A percentile compares a stretch with the other conserved stretches of the same genome.
Evolutionary conservation across 1,140 invertebrate genomes (phyloP).

Genomic region (Drosophila burlai): DNA sequence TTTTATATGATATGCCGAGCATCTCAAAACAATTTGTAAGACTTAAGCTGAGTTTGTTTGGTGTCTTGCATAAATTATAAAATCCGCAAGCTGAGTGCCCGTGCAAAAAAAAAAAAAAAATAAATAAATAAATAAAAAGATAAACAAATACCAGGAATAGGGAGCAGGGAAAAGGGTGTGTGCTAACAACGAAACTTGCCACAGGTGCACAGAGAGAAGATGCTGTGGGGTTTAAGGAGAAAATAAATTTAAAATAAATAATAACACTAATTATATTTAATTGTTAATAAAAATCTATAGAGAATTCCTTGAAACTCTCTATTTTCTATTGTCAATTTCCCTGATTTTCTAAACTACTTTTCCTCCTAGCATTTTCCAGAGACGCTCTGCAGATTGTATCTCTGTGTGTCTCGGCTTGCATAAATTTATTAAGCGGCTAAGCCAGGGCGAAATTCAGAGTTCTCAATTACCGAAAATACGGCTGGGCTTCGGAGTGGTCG

Average conservation of each 20-base stretch:
- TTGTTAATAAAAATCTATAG: background rate
- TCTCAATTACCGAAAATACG: conserved; percentile 59
- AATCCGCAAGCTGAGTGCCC: conserved; percentile 61
- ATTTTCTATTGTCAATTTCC: background rate
- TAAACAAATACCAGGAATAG: conserved; percentile 35
- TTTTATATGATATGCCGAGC: conserved; percentile 68
- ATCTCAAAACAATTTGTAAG: conserved; percentile 81
- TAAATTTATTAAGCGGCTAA: conserved; percentile 66
- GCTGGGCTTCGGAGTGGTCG: background rate
- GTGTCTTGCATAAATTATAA: conserved; percentile 81
- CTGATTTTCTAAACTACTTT: rapidly evolving
- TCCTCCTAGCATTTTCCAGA: background rate
- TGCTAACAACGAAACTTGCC: conserved; percentile 44
- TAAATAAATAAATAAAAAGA: conserved; percentile 11
- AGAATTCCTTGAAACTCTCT: background rate
- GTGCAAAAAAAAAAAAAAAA: conserved; percentile 17
- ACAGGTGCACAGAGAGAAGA: conserved; percentile 10
- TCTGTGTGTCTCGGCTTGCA: conserved; percentile 28
- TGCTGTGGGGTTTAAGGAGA: rapidly evolving
- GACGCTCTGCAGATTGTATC: conserved; percentile 11
- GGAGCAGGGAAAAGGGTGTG: conserved; percentile 27
- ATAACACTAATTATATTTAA: background rate
- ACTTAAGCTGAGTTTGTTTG: conserved; percentile 71
- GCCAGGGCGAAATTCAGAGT: conserved; percentile 51
- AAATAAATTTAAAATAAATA: background rate